Conservation (phyloP, 2,113 vertebrate genomes). For the Tenebrosternarchus preto region DNA sequence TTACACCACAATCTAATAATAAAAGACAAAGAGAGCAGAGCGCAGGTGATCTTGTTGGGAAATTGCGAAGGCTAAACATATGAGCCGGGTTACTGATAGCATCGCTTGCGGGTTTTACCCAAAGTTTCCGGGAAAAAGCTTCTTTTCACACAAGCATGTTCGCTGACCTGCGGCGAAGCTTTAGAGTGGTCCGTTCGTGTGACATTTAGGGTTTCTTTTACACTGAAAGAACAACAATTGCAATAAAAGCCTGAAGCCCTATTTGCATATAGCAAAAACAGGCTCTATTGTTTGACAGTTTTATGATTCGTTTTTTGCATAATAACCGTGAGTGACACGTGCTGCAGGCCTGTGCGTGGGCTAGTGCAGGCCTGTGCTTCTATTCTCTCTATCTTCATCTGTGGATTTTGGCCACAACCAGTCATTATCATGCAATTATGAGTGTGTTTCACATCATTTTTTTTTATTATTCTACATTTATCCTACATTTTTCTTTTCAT, state of each 20-base stretch:
- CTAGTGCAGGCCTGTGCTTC: constrained; percentile 18
- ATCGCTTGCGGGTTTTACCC: constrained; percentile 25
- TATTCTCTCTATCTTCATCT: constrained; percentile 45
- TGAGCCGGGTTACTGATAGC: constrained; percentile 41
- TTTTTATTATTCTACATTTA: background rate
- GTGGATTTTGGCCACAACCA: constrained; percentile 21
- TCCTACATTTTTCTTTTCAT: background rate
- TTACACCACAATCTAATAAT: constrained; percentile 43
- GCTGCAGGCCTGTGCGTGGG: constrained; percentile 21
- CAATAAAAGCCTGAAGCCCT: constrained; percentile 28
- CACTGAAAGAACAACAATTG: constrained; percentile 19
- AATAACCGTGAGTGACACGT: constrained; percentile 40
- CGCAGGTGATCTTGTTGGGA: constrained; percentile 38
- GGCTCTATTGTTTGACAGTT: constrained; percentile 30
- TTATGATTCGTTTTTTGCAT: constrained; percentile 37
- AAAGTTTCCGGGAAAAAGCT: constrained; percentile 21
- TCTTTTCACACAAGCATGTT: constrained; percentile 9
- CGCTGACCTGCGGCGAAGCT: background rate
- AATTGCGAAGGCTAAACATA: constrained; percentile 19
- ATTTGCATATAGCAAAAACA: constrained; percentile 38
- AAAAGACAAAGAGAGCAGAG: constrained; percentile 15
- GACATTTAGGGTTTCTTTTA: constrained; percentile 43
- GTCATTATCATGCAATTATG: constrained; percentile 30
- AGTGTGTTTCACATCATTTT: constrained; percentile 4
- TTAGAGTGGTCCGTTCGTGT: constrained; percentile 1